Conservation (phyloP, 2,888 invertebrate species). For the Agrochola litura region DNA sequence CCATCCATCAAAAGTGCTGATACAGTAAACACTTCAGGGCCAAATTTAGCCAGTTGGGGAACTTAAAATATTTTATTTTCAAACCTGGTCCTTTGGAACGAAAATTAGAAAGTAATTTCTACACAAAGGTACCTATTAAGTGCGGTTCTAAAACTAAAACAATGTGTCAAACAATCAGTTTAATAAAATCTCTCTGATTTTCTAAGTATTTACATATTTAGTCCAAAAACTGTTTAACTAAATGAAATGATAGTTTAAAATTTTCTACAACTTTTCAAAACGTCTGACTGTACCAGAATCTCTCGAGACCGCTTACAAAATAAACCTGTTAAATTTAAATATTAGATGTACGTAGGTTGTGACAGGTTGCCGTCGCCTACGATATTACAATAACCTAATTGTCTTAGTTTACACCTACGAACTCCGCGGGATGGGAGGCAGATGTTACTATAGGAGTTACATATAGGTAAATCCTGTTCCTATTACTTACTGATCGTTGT, state of each 20-base stretch:
- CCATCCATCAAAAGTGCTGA: no score
- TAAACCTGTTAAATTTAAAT: slow-evolving; percentile 56
- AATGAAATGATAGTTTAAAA: neutral
- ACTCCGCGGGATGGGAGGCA: neutral
- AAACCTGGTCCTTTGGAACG: neutral
- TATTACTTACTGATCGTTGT: neutral
- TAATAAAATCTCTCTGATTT: neutral
- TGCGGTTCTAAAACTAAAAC: neutral
- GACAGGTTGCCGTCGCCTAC: slow-evolving; percentile 52
- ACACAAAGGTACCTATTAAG: no score
- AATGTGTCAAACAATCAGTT: neutral
- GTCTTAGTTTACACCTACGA: slow-evolving; percentile 47
- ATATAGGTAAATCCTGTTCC: neutral
- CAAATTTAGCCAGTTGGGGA: no score
- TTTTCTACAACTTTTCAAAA: slow-evolving; percentile 6
- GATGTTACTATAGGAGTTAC: neutral
- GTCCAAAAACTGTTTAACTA: neutral
- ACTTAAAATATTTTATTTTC: neutral
- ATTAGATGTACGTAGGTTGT: slow-evolving; percentile 46
- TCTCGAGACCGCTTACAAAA: slow-evolving; percentile 38
- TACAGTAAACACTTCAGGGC: neutral
- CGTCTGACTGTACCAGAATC: slow-evolving; percentile 3
- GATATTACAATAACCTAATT: slow-evolving; percentile 53
- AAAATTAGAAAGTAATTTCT: neutral
- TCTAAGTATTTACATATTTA: neutral